Conservation (phyloP, 1,140 invertebrate species). For the Pachyrhynchus sulphureomaculatus region DNA sequence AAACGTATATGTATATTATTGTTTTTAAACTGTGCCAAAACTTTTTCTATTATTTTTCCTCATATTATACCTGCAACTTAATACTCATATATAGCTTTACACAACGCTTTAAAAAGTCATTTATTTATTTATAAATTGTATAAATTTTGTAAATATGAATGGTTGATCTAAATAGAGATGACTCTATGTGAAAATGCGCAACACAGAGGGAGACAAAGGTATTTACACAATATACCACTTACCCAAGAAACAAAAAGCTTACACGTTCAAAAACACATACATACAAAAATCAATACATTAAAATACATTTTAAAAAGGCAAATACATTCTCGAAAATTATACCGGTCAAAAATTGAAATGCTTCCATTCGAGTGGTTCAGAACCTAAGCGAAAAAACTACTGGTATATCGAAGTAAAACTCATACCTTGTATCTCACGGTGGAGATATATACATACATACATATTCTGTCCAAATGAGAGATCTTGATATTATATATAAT, state of each 20-base stretch:
- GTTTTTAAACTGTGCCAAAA: slow-evolving; percentile 23
- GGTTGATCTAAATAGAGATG: slow-evolving; percentile 1
- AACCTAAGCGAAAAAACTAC: too few relatives aligned
- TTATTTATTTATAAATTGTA: slow-evolving; percentile 9
- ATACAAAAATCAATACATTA: slow-evolving; percentile 37
- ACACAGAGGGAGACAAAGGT: slow-evolving; percentile 44
- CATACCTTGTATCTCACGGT: too few relatives aligned
- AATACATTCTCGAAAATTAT: not conserved
- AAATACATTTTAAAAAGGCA: slow-evolving; percentile 35
- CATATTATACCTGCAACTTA: not conserved
- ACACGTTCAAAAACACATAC: slow-evolving; percentile 53
- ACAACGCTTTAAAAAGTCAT: not conserved
- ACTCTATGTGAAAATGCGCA: not conserved
- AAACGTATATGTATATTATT: slow-evolving; percentile 13
- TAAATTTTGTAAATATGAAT: slow-evolving; percentile 27
- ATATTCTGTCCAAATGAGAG: too few relatives aligned
- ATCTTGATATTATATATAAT: too few relatives aligned
- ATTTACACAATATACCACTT: slow-evolving; percentile 19
- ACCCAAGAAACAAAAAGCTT: slow-evolving; percentile 42
- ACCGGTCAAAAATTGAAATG: slow-evolving; percentile 12
- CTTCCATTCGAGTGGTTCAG: too few relatives aligned
- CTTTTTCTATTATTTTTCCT: slow-evolving; percentile 1
- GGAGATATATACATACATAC: too few relatives aligned
- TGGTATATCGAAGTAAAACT: too few relatives aligned
- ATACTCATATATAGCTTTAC: not conserved